phyloP scores from a whole-genome alignment of 2,797 vertebrate species.

The Meda fulgida region DNA sequence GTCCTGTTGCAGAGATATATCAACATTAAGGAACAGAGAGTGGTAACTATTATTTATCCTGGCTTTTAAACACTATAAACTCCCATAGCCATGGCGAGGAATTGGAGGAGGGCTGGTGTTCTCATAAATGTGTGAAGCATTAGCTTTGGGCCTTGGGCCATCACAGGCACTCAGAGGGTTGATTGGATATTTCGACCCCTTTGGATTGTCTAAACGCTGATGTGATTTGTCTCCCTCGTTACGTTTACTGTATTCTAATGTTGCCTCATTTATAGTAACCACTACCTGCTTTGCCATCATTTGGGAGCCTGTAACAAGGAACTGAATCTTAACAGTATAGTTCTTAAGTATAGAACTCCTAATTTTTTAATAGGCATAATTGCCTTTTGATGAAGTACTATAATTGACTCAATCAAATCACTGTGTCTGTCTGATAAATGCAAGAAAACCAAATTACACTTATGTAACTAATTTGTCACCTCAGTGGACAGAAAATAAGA shows the following conservation, averaged over 20 bases:
- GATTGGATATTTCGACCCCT: constrained; percentile 33
- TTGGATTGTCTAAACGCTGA: constrained; percentile 47
- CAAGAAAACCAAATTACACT: constrained; percentile 26
- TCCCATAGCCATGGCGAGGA: constrained; percentile 40
- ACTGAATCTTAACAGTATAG: no score
- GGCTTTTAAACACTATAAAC: constrained; percentile 59
- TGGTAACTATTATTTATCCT: constrained; percentile 69
- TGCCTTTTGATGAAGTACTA: constrained; percentile 8
- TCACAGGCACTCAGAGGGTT: constrained; percentile 5
- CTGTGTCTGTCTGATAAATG: constrained; percentile 23
- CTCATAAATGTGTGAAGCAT: constrained; percentile 47
- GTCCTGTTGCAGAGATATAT: constrained; percentile 70
- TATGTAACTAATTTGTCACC: constrained; percentile 29
- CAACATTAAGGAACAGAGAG: constrained; percentile 70
- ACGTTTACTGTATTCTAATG: constrained; percentile 33
- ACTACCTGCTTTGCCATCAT: constrained; percentile 24
- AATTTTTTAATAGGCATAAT: constrained; percentile 17
- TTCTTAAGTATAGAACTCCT: no score
- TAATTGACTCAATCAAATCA: constrained; percentile 29
- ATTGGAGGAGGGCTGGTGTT: constrained; percentile 36
- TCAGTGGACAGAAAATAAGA: constrained; percentile 22
- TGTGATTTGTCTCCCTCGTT: constrained; percentile 42
- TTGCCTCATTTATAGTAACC: constrained; percentile 37
- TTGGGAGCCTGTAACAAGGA: constrained; percentile 25
- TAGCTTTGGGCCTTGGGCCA: constrained; percentile 45